A percentile compares a stretch with the other conserved stretches of the same genome.
Conservation (phyloP, 1,140 invertebrate species). For the Pseudomyrmex pallidus region DNA sequence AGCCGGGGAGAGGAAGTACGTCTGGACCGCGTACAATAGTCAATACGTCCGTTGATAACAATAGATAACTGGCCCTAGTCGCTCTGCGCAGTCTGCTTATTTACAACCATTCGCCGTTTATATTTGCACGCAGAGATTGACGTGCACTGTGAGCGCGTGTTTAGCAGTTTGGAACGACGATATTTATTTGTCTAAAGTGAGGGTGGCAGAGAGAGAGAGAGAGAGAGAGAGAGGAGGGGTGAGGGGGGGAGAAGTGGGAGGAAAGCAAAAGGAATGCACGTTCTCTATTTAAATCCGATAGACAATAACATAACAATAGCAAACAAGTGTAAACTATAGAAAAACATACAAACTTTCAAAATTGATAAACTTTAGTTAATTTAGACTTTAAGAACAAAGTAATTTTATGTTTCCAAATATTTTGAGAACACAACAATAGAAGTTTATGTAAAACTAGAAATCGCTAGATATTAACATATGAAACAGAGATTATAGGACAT, state of each 20-base stretch:
- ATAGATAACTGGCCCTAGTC: constrained; percentile 70
- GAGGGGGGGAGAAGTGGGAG: too few species aligned
- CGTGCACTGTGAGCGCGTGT: constrained; percentile 33
- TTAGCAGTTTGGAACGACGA: constrained; percentile 36
- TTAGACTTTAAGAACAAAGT: too few species aligned
- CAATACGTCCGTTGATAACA: constrained; percentile 77
- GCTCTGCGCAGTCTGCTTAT: constrained; percentile 66
- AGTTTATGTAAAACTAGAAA: too few species aligned
- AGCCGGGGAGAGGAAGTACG: constrained; percentile 23
- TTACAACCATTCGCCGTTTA: constrained; percentile 76
- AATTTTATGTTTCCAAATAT: too few species aligned
- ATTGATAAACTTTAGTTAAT: too few species aligned
- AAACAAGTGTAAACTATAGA: neutral
- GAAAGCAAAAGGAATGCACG: neutral
- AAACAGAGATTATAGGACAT: too few species aligned
- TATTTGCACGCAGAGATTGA: constrained; percentile 74
- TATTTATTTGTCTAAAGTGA: constrained; percentile 55
- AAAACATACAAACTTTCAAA: too few species aligned
- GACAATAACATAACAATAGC: constrained; percentile 2
- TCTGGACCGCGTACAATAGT: constrained; percentile 68
- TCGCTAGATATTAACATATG: too few species aligned
- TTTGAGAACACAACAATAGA: too few species aligned
- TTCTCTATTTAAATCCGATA: constrained; percentile 30
- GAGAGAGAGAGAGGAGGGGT: neutral
- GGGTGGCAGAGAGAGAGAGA: neutral